Base-by-base conservation (phyloP, 1,140 invertebrate genomes). In the Anthonomus grandis region DNA sequence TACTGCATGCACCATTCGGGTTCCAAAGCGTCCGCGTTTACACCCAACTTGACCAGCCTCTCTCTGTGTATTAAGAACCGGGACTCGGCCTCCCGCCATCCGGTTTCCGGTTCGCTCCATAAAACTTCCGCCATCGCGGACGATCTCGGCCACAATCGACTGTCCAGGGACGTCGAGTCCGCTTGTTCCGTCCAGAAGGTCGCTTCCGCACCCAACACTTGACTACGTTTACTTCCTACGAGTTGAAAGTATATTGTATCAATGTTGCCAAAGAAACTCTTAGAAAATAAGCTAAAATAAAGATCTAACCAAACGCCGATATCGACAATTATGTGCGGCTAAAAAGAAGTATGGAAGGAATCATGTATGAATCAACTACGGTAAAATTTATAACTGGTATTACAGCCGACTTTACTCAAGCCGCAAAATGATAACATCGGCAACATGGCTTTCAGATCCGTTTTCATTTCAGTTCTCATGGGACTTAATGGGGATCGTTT, bases 1-100 rank as follows among this genome's bases (percentile, higher is more conserved):
- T 91, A 88, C 65, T 90, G 86, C 57, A 83, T 74, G 68, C 90
- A 93, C 87, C 89, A 91, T 68, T 89, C 81, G 0, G 90, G 90
- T 69, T 91, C 78, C 19, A 91, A 62, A 1, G 81, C 79, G 59
- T 92, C 88, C 0, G 87, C 77, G 15, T 78, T 57, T 25, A 91
- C 78, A 5, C 86, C 88, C 63, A 82, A 75, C 55, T 81, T 73
- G 0, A 87, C 79, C 10, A 90, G 67, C 55, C 88, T 78, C 60
- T 90, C 82, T 12, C 89, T 82, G 64, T 85, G 82, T 60, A 76
- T 69, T 10, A 90, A 75, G 74, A 91, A 83, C 37, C 89, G 76
- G 1, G 80, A 71, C 70, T 88, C 85, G 0, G 86, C 86, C 17
- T 79, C 74, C 25, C 71, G 68, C 86, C 86, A 89, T 2, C 64